Base-by-base conservation (phyloP, 1,140 invertebrate genomes). In the Saccostrea glomerata region DNA sequence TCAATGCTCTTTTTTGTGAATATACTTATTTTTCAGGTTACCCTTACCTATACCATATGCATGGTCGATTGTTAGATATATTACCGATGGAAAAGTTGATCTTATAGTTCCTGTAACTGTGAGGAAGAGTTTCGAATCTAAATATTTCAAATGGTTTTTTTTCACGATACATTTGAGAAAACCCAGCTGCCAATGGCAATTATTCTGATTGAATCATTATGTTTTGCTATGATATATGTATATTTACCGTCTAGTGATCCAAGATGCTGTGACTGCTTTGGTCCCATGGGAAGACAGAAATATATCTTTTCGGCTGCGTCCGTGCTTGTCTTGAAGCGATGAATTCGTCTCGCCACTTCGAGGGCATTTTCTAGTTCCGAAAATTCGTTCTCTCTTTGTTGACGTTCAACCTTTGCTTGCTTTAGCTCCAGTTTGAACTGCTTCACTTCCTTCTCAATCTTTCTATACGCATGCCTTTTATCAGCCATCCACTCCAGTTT, bases 221-320 rank as follows among this genome's bases (percentile, higher is more conserved):
- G 5, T 47, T 47, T 47, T 47, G 47, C 9, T 47, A 47, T 47
- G 5, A 7, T 47, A 7, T 47, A 47, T 7, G 5, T 47, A 7
- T 47, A 60, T 82, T 70, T 85, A 88, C 87, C 82, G 70, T 87
- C 58, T 4, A 73, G 25, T 15, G 58, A 56, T 6, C 47, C 77
- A 25, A 82, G 85, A 58, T 55, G 20, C 66, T 77, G 86, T 17
- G 40, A 56, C 47, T 87, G 88, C 58, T 90, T 92, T 15, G 86
- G 73, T 40, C 89, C 91, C 25, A 92, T 84, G 13, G 91, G 91
- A n/a, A 92, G 87, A 82, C 88, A 88, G 89, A 92, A 92, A 86
- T 90, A 92, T 4, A 93, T 91, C 84, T 93, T 93, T 82, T 92
- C 91, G 6, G 92, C 90, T 15, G 90, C 84, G 25, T 93, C 93